phyloP scores from a whole-genome alignment of 2,797 vertebrate species.

The Ctenopoma kingsleyae region DNA sequence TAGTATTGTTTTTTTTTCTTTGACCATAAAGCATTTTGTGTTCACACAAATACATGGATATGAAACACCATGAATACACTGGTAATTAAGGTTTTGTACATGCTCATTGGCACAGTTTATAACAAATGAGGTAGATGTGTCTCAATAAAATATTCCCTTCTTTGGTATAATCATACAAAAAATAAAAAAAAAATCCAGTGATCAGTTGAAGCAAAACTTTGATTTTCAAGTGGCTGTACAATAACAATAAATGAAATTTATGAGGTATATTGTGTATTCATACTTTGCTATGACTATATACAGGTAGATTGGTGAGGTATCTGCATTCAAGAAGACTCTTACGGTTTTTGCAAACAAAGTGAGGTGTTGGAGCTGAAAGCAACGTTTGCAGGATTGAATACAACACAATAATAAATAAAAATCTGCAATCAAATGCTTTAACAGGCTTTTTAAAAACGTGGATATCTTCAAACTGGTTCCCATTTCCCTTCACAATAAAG shows the following conservation, averaged over 20 bases:
- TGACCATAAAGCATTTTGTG: constrained; percentile 38
- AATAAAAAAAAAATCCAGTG: constrained; percentile 75
- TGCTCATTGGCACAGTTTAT: constrained; percentile 82
- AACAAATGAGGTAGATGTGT: constrained; percentile 89
- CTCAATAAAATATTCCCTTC: constrained; percentile 83
- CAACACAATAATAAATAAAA: constrained; percentile 74
- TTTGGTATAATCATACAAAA: constrained; percentile 85
- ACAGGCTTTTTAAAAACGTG: constrained; percentile 65
- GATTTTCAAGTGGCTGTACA: constrained; percentile 79
- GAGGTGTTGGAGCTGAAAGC: constrained; percentile 51
- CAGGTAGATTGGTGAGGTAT: constrained; percentile 69
- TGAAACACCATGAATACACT: constrained; percentile 64
- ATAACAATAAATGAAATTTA: constrained; percentile 77
- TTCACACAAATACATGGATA: constrained; percentile 63
- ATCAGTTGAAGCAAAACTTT: constrained; percentile 75
- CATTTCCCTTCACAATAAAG: constrained; percentile 62
- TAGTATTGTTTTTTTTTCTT: constrained; percentile 22
- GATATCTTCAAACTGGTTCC: constrained; percentile 49
- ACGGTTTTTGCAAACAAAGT: constrained; percentile 47
- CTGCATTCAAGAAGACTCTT: constrained; percentile 62
- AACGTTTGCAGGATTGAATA: constrained; percentile 53
- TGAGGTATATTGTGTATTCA: constrained; percentile 84
- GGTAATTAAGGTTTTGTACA: constrained; percentile 66
- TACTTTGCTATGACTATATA: constrained; percentile 78
- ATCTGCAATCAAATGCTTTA: constrained; percentile 67